These are phyloP conservation scores for Platysteira castanea DNA, from an alignment of 2,113 vertebrate species.

Conservation along the genomic window DNA sequence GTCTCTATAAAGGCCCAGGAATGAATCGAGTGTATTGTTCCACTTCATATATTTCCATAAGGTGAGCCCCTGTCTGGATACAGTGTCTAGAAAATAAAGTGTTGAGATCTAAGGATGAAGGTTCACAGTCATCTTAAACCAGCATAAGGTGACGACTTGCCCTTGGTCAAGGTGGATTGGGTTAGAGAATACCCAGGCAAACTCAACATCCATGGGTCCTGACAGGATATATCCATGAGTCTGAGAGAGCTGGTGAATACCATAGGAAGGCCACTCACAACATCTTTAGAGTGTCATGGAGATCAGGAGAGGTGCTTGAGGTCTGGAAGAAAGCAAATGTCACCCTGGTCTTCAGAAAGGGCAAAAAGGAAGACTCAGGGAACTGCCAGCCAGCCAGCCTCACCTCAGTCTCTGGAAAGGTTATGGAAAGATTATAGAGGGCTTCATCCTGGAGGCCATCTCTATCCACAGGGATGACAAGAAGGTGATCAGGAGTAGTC, in stretches of 20 bases:
- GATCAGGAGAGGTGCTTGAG: background rate
- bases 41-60: background rate
- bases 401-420: background rate
- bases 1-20: background rate
- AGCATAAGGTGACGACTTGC: background rate
- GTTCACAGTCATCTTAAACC: background rate
- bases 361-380: background rate
- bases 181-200: background rate
- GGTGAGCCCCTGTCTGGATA: background rate
- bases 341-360: background rate
- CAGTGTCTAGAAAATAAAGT: background rate
- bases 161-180: background rate
- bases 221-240: background rate
- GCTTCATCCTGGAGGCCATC: background rate
- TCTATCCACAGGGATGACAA: background rate
- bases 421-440: background rate
- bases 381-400: fast-evolving
- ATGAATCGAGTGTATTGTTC: background rate
- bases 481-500: background rate
- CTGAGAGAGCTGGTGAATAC: background rate
- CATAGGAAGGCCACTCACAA: background rate
- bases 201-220: background rate
- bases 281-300: background rate
- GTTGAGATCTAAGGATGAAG: background rate
- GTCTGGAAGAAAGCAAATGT: background rate